Base-by-base conservation (phyloP, 2,113 vertebrate genomes). In the Gallinago paraguaiae region DNA sequence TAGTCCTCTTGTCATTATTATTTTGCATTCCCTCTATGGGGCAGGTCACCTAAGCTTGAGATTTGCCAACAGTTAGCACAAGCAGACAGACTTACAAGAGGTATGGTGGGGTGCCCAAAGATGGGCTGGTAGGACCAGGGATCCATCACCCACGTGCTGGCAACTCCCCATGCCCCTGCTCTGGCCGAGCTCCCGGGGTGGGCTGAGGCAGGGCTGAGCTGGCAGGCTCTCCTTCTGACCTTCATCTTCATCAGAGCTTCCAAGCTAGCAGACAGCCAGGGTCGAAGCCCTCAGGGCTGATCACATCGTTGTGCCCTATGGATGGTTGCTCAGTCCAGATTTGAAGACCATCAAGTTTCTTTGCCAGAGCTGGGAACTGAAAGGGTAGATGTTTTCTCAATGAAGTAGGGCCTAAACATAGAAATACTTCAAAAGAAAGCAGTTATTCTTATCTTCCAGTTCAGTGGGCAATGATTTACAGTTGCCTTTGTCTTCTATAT, bases 141-240 rank as follows among this genome's bases (percentile, higher is more conserved):
- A 50, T 31, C 35, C 59, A 33, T 13, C 0, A 1, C 20, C 28
- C 2, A 5, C 0, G 2, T 25, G 35, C 39, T 61, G 41, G 45
- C 39, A 51, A 27, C 41, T 39, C 23, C 41, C n/a, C 1, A 0
- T n/a, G 18, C 13, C 16, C 28, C 37, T 72, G 53, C 13, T 25
- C 17, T 43, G 53, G 46, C 14, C 41, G 13, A 72, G 76, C 8
- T 74, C 7, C 22, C 1, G 1, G 37, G 12, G 24, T 6, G 39
- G 33, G 28, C n/a, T 68, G 54, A 45, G 31, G 35, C 13, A 48
- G 11, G 50, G 39, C 63, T 31, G 35, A 39, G 69, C 25, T 59
- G 27, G 31, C 17, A 56, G 37, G 18, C 41, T 76, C 41, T 71
- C 8, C 69, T 71, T 61, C 87, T 71, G 50, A 65, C 57, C 57